Base-by-base conservation (phyloP, 2,888 invertebrate species). In the Synergus laeviventris region DNA sequence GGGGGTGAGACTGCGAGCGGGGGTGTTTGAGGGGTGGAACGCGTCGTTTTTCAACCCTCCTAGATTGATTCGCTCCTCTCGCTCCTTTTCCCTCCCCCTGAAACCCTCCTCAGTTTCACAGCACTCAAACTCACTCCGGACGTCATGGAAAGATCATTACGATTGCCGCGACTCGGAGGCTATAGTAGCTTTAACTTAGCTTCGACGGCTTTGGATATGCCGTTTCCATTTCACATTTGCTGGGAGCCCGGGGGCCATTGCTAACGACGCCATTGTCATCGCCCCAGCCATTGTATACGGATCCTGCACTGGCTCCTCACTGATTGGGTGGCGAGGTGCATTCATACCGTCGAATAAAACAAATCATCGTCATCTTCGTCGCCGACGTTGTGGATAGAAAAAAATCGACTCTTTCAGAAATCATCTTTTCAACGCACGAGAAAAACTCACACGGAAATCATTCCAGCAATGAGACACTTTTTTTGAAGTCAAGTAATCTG, bases 241-340 rank as follows among this genome's bases (percentile, higher is more conserved):
- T 70, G 38, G 77, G 21, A 84, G 88, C 88, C 88, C 85, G 86
- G 45, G 84, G 86, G 89, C 86, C 85, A 85, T 87, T 85, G 87
- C 90, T 90, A 90, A 90, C 90, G 90, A 90, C 88, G 89, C 87
- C 89, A 90, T 90, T 90, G 90, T 90, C 87, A 87, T 84, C 86
- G 82, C 83, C 82, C 86, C 83, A 83, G 86, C 88, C 86, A 89
- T 89, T 90, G 88, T 89, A n/a, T n/a, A 86, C 85, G 84, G 83
- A 88, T 88, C 86, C 88, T 85, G 86, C 78, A 75, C 75, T 76
- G 78, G 74, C 78, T 76, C 74, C 79, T 79, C 81, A 80, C 78
- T 80, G 79, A 81, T 81, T 78, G 79, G 79, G 60, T 74, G 77
- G 75, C 78, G 77, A 75, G 75, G 42, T 61, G 78, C 78, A 78